Evolutionary conservation across 2,888 invertebrate species (phyloP), one percentile per base, ranked within the genome.

Genomic region (Conus canariensis): DNA sequence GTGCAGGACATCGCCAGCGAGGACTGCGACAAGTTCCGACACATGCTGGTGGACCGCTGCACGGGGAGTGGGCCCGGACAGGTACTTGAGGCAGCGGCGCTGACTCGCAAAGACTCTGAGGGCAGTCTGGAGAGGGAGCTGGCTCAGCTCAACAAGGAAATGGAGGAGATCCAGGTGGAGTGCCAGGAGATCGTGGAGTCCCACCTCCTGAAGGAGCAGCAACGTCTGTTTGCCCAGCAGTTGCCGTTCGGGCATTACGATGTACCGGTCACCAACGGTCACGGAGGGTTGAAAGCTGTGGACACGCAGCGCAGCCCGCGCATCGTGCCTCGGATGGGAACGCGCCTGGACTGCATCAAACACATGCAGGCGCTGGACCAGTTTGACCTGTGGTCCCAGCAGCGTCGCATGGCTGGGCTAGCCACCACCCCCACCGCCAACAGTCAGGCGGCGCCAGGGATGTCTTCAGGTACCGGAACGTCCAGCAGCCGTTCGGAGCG

Each of bases 131-230:
- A 97, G 93, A 96, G 96, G 87, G 97, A 97, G 95, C 96, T 97
- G 91, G 97, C 97, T 59, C 96, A 97, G 93, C 95, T 97, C 87
- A 97, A 97, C 93, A 96, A 96, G 91, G 97, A 97, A 93, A 97
- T 97, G 97, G 97, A 97, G 93, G 97, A 97, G 90, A 97, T 97
- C 91, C 97, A 97, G 92, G 94, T 97, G 91, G 97, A 97, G 92
- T 97, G 97, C 94, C 96, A 96, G 92, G 95, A 96, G 89, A 95
- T 97, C 91, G 96, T 96, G 88, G 95, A 96, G 89, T 95, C 95
- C 88, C 96, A 96, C 93, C 91, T 94, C 87, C 91, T 94, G 80
- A 92, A 92, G 88, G 91, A 91, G 58, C 93, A 93, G 85, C 91
- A 90, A 59, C 90, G 89, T 19, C 82, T 90, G 56, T 90, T 87